phyloP scores from a whole-genome alignment of 1,140 invertebrate genomes.

The Sitophilus oryzae region DNA sequence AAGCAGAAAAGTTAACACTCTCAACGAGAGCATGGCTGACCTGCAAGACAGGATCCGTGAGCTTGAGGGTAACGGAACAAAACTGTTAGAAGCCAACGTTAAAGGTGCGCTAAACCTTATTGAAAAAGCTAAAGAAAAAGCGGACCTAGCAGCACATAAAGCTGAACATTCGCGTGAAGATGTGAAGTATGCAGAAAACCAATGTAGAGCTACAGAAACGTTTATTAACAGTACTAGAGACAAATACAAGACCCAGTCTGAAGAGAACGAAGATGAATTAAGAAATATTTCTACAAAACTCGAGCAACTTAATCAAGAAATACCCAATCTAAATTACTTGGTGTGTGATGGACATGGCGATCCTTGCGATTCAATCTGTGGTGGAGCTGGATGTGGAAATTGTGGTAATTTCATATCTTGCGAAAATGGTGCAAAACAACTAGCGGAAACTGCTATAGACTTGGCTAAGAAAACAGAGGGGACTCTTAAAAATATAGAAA shows the following conservation, averaged over 20 bases:
- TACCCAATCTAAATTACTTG: slow-evolving; percentile 77
- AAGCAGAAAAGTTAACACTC: slow-evolving; percentile 67
- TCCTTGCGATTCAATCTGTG: slow-evolving; percentile 84
- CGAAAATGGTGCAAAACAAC: slow-evolving; percentile 79
- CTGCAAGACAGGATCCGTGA: slow-evolving; percentile 68
- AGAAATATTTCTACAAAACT: slow-evolving; percentile 60
- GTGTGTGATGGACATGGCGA: slow-evolving; percentile 82
- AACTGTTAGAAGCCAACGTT: slow-evolving; percentile 89
- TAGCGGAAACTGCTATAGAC: slow-evolving; percentile 76
- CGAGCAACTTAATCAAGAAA: slow-evolving; percentile 57
- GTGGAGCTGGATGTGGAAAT: slow-evolving; percentile 85
- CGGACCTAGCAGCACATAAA: slow-evolving; percentile 61
- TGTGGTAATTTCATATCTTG: slow-evolving; percentile 85
- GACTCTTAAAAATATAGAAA: slow-evolving; percentile 73
- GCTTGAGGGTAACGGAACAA: slow-evolving; percentile 80
- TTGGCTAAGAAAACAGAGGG: slow-evolving; percentile 78
- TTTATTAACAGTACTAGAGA: slow-evolving; percentile 65
- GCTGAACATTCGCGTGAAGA: slow-evolving; percentile 55
- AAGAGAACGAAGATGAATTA: slow-evolving; percentile 64
- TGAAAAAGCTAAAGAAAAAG: slow-evolving; percentile 65
- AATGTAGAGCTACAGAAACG: slow-evolving; percentile 75
- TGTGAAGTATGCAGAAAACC: slow-evolving; percentile 70
- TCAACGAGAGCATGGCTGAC: slow-evolving; percentile 65
- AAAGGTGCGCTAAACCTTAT: slow-evolving; percentile 91
- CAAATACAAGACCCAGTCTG: slow-evolving; percentile 63